Evolutionary conservation across 2,888 invertebrate species (phyloP), one percentile per base, ranked within the genome.

Genomic region (Neuroscelio doddi): DNA sequence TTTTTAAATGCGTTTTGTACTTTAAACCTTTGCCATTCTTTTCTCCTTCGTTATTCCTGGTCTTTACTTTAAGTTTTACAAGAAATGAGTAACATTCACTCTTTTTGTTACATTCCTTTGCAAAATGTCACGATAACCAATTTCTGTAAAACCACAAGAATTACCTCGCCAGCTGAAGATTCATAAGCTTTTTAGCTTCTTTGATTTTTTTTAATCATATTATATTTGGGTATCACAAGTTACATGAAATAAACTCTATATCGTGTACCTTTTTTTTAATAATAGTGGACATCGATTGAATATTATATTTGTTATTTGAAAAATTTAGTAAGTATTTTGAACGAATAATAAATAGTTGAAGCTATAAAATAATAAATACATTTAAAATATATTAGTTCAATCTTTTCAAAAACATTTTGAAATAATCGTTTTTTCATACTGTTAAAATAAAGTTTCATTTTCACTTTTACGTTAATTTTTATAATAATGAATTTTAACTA

Each of bases 251-350:
- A 44, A 50, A 50, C 57, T 57, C 44, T 50, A 36, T 50, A 57
- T 57, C 57, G 50, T 30, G 42, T 30, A 50, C 49, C n/a, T 57
- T 50, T 30, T 44, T 32, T 34, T 17, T 45, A 57, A 57, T 50
- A 50, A 57, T 57, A 38, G 38, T 27, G 27, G 14, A 27, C 17
- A 42, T 44, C 51, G 51, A 58, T 45, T 45, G 45, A 52, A 46
- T 30, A 46, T 46, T 52, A 46, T 45, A 45, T 58, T 58, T 58
- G 58, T 51, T 50, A 58, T 45, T 45, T 45, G 50, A 58, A 58
- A 50, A 15, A 1, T 8, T 3, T 12, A 9, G 14, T 14, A 9
- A 34, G 2, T 15, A 14, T 8, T 9, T 34, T n/a, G n/a, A n/a
- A n/a, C n/a, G n/a, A n/a, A n/a, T n/a, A n/a, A n/a, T n/a, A n/a